Evolutionary conservation across 1,140 invertebrate genomes (phyloP), one percentile per base, ranked within the genome.

Genomic region (Idris sp.): DNA sequence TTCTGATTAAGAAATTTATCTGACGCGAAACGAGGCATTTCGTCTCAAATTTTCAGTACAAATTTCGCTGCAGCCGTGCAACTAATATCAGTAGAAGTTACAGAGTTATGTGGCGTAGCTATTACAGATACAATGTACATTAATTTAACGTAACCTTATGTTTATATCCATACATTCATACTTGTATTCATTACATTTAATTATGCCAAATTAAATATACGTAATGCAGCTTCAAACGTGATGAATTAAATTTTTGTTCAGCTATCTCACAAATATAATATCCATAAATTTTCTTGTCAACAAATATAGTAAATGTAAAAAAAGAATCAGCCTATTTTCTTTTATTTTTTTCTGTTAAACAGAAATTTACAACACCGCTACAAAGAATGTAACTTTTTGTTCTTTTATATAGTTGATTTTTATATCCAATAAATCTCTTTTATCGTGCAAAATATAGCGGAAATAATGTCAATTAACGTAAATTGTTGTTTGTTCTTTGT

Each of bases 181-280:
- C 43, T 30, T 49, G 64, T 68, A 58, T 58, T 43, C 53, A 30
- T 58, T 49, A 26, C 53, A 51, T 58, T 58, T 41, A 68, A 68
- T 41, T 31, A 43, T 35, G 64, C 28, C 16, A 58, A 68, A 68
- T 68, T 68, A 58, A 68, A 68, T 58, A n/a, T n/a, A 51, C 33
- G 53, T 33, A 51, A 44, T 4, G 43, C 44, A 58, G 49, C 56
- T 56, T 26, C 43, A 56, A 58, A 49, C 26, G 51, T 35, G 19
- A 56, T 58, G 41, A 56, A 58, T 58, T 67, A 41, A 48, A 49
- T 58, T 56, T 67, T 35, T 16, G 49, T 8, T 33, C 18, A 7
- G 26, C 44, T 7, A 26, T 7, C 13, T 53, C 43, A 64, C 43
- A 64, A n/a, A n/a, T n/a, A 33, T 16, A 59, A 59, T 59, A 46